phyloP scores from a whole-genome alignment of 2,113 vertebrate species.

The Brachionichthys hirsutus region DNA sequence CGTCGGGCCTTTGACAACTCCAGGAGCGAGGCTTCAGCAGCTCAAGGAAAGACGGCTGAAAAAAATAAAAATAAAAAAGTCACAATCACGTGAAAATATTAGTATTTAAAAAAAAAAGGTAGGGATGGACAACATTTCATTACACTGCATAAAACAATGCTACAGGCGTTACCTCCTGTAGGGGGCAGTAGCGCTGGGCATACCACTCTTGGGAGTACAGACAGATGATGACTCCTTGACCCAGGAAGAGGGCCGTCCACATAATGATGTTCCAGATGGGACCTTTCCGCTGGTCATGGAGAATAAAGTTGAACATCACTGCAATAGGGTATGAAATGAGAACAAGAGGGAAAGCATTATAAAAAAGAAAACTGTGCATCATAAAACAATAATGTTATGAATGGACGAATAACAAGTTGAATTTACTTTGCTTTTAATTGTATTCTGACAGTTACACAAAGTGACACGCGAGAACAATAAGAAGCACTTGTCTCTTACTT shows the following conservation, averaged over 20 bases:
- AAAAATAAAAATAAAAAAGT: constrained; percentile 28
- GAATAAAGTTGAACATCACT: constrained; percentile 96
- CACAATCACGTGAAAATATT: constrained; percentile 5
- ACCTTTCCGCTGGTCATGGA: constrained; percentile 89
- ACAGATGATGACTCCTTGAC: constrained; percentile 89
- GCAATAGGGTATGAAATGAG: constrained; percentile 13
- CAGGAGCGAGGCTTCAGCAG: constrained; percentile 89
- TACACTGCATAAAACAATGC: background rate
- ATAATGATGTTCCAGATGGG: constrained; percentile 96
- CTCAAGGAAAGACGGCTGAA: constrained; percentile 86
- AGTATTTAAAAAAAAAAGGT: background rate
- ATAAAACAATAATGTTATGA: too few relatives aligned
- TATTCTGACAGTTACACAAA: background rate
- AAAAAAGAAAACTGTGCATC: background rate
- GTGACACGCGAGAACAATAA: background rate
- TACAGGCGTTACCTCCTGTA: constrained; percentile 77
- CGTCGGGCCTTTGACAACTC: constrained; percentile 77
- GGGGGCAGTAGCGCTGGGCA: constrained; percentile 87
- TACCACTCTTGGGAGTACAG: constrained; percentile 98
- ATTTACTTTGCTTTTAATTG: background rate
- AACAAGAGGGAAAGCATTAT: background rate
- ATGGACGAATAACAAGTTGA: background rate
- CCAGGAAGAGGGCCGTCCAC: constrained; percentile 93
- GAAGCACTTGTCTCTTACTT: constrained; percentile 79
- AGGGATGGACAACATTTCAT: background rate